Evolutionary conservation across 2,888 invertebrate species (phyloP), one percentile per base, ranked within the genome.

Genomic region (Drosophila tanythrix): DNA sequence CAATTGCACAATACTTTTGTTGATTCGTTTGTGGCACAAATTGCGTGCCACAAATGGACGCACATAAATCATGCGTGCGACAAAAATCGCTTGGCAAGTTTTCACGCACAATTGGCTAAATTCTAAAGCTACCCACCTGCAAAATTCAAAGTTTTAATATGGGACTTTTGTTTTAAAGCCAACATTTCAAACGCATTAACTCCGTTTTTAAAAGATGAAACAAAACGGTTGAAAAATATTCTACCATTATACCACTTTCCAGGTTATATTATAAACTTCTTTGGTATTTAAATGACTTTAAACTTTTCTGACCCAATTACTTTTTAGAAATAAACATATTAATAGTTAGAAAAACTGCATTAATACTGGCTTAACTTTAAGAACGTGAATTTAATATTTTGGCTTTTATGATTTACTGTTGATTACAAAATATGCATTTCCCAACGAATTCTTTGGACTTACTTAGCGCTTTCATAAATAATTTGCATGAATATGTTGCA

Each of bases 1-100:
- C 77, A 74, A 72, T 67, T 76, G 78, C 68, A 71, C 74, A 74
- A 76, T 59, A 71, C 70, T 71, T 74, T 81, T 79, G 81, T 72
- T 82, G 84, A 82, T 78, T 77, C 80, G 73, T 58, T 72, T 77
- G 73, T 63, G 73, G 74, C 71, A 61, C 76, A 76, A 78, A 77
- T 76, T 84, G 82, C 66, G 68, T 73, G 69, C 74, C 79, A 64
- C 71, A 84, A 83, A 76, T 79, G 76, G 70, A 81, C 76, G 83
- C 66, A 83, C 74, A 82, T 88, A 82, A 84, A 82, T 87, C 84
- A 79, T 70, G 79, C 70, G 71, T 78, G 81, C 74, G 69, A 79
- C 74, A 81, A 82, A 80, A 74, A 73, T 76, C 56, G 74, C 59
- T 79, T 70, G 52, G 66, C 72, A 82, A 73, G 58, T 72, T 84